These are phyloP conservation scores for Synanthedon myopaeformis DNA, from an alignment of 2,888 invertebrate species.

Conservation along the genomic window DNA sequence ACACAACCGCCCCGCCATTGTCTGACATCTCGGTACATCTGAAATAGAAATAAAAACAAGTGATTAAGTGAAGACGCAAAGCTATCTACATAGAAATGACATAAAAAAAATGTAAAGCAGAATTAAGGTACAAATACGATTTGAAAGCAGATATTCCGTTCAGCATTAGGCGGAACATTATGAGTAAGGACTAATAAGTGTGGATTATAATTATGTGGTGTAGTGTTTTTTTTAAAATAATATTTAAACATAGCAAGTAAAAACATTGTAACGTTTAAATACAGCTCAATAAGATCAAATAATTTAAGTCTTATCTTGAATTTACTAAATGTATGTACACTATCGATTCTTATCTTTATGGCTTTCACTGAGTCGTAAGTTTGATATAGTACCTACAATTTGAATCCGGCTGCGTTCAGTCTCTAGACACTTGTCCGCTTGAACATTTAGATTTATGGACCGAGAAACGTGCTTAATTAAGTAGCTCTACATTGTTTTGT, in stretches of 20 bases:
- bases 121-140: background rate
- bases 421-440: constrained; percentile 16
- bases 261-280: too few species aligned
- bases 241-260: too few species aligned
- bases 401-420: constrained; percentile 6
- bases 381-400: constrained; percentile 8
- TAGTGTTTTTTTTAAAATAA: too few species aligned
- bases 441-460: constrained; percentile 58
- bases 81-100: background rate
- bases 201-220: too few species aligned
- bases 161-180: too few species aligned
- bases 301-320: constrained; percentile 2
- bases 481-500: constrained; percentile 45
- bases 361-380: constrained; percentile 36
- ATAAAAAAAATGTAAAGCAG: background rate
- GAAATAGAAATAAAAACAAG: constrained; percentile 24
- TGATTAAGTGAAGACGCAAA: background rate
- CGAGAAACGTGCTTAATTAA: constrained; percentile 60
- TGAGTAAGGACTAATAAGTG: too few species aligned
- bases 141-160: too few species aligned
- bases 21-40: constrained; percentile 64
- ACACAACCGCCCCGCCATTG: constrained; percentile 54
- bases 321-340: constrained; percentile 3
- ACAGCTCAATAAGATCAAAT: background rate
- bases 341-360: constrained; percentile 29